Base-by-base conservation (phyloP, 92 coral and sea anemone genomes). In the Phymanthus crucifer region DNA sequence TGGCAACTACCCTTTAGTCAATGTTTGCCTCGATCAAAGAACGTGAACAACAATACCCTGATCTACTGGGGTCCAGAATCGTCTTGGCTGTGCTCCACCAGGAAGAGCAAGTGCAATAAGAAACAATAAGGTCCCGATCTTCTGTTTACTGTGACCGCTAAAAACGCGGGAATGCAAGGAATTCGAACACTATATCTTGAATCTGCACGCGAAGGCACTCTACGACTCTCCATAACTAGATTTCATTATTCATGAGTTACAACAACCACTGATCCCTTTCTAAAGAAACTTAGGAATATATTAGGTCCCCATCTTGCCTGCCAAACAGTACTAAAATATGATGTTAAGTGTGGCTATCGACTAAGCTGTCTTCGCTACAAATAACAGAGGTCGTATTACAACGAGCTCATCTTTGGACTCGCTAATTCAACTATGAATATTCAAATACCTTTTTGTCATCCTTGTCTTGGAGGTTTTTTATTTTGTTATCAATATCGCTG, bases 201-300 rank as follows among this genome's bases (percentile, higher is more conserved):
- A 79, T 74, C 70, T 77, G 83, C 93, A 89, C 88, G 89, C 97
- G 93, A 91, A 87, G 80, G 43, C 69, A 80, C 54, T 76, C 79
- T 74, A 50, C 85, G 83, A 82, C 69, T 86, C 86, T 74, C 77
- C 48, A 71, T 40, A 80, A 71, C 66, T 34, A 81, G 90, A 75
- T 90, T 93, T 93, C 94, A 93, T 93, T 90, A 90, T 90, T 93
- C 87, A 90, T 90, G 92, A 93, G 87, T 70, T 78, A 75, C 58
- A 36, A 70, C 21, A 65, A 83, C 77, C 71, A 89, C 87, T 70
- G 87, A 79, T 75, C 75, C 70, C 84, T 73, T 78, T 66, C 45
- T 34, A 38, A 80, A 56, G 76, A 47, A 50, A 31, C 56, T 45
- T 31, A 61, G 69, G 32, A 67, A 46, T 61, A 46, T 72, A 40